Conservation (phyloP, 2,113 vertebrate genomes). For the Solea senegalensis region DNA sequence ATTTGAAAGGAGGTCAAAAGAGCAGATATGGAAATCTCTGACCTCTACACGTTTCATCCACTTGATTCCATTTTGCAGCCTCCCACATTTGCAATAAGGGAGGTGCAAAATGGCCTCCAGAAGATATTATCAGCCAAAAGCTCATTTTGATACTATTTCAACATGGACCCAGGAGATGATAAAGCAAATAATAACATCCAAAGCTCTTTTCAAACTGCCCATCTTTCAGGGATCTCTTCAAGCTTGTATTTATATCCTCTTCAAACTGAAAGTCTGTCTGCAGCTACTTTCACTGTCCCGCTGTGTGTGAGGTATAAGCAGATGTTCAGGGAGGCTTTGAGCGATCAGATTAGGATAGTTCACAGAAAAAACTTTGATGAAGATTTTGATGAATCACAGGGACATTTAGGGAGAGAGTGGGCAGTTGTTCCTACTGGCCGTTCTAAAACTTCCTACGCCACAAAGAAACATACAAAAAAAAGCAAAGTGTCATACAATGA, state of each 20-base stretch:
- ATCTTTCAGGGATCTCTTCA: slow-evolving; percentile 14
- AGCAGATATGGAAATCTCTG: slow-evolving; percentile 57
- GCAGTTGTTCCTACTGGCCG: too few relatives aligned
- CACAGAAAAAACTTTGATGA: too few relatives aligned
- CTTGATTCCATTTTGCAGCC: slow-evolving; percentile 32
- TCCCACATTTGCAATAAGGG: slow-evolving; percentile 34
- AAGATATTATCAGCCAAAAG: slow-evolving; percentile 26
- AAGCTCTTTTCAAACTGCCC: slow-evolving; percentile 13
- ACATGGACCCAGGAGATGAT: slow-evolving; percentile 34
- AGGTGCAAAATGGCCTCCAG: slow-evolving; percentile 49
- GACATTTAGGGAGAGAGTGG: too few relatives aligned
- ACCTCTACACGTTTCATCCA: slow-evolving; percentile 34
- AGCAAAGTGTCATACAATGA: too few relatives aligned
- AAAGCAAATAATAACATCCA: slow-evolving; percentile 47
- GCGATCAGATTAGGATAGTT: too few relatives aligned
- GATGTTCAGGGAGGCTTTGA: too few relatives aligned
- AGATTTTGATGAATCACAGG: too few relatives aligned
- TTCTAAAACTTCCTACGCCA: too few relatives aligned
- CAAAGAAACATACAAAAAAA: too few relatives aligned
- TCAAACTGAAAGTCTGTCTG: slow-evolving; percentile 21
- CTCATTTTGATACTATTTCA: slow-evolving; percentile 23
- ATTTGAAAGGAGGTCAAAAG: slow-evolving; percentile 57
- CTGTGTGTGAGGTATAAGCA: not conserved
- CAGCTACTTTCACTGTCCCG: not conserved
- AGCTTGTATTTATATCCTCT: slow-evolving; percentile 20